phyloP scores from a whole-genome alignment of 2,888 invertebrate species.

The Drosophila mimetica region DNA sequence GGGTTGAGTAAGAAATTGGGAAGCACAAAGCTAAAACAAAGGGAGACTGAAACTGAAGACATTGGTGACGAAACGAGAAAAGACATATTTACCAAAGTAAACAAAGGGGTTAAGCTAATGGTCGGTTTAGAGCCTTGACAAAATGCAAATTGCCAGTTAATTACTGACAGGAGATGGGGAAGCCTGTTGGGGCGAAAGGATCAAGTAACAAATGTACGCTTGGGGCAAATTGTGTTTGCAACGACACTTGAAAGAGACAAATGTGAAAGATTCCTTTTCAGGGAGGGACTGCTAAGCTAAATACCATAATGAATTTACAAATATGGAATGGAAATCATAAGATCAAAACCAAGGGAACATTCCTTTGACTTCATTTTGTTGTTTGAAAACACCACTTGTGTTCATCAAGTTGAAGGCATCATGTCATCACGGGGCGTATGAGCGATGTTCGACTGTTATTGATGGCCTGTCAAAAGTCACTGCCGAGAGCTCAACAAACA shows the following conservation, averaged over 20 bases:
- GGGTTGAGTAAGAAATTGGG: slow-evolving; percentile 17
- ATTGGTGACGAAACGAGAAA: slow-evolving; percentile 25
- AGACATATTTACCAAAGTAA: slow-evolving; percentile 51
- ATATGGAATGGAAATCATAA: background rate
- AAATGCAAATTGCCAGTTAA: slow-evolving; percentile 70
- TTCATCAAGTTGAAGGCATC: slow-evolving; percentile 19
- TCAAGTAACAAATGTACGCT: slow-evolving; percentile 62
- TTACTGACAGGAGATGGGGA: slow-evolving; percentile 46
- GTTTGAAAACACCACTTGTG: slow-evolving; percentile 16
- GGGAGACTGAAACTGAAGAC: slow-evolving; percentile 32
- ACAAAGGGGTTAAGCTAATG: slow-evolving; percentile 28
- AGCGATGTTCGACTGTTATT: slow-evolving; percentile 51
- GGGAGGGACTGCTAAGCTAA: background rate
- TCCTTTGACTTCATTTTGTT: slow-evolving; percentile 1
- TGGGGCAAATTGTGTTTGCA: slow-evolving; percentile 11
- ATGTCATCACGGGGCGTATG: slow-evolving; percentile 40
- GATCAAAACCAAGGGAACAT: background rate
- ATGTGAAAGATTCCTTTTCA: background rate
- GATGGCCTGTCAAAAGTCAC: slow-evolving; percentile 65
- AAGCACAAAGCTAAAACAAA: slow-evolving; percentile 25
- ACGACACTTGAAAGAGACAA: slow-evolving; percentile 6
- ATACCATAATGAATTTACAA: background rate
- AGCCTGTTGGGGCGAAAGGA: slow-evolving; percentile 44
- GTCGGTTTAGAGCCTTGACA: slow-evolving; percentile 13
- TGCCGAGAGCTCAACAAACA: slow-evolving; percentile 60